Evolutionary conservation across 1,140 invertebrate species (phyloP), one percentile per base, ranked within the genome.

Genomic region (Hesperophylax magnus): DNA sequence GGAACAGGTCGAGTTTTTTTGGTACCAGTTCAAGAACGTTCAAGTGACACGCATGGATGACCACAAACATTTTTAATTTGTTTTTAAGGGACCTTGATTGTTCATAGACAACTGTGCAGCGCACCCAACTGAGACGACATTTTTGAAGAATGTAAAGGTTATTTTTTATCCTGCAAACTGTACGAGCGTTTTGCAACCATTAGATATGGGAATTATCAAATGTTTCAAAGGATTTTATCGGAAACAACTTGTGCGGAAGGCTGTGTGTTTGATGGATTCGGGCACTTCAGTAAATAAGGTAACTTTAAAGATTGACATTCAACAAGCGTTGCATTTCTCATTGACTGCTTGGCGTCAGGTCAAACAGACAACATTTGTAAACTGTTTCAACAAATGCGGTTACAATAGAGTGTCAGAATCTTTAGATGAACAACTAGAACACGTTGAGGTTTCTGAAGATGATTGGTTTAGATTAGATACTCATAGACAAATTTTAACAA

Each of bases 381-480:
- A 72, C 52, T 72, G 34, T 72, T 72, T 72, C 18, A 72, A 72
- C 31, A 72, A 72, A 20, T 72, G 31, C 39, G 52, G 69, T 14
- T 72, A 52, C 52, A 72, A 69, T 34, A 69, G 65, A 31, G 69
- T 72, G 18, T 52, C 69, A 52, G 69, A 39, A 72, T 20, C n/a
- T n/a, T n/a, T n/a, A n/a, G n/a, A n/a, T n/a, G n/a, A n/a, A n/a
- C 69, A 72, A 72, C 18, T 72, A 72, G 69, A 72, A 72, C 17
- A 72, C 11, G 53, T 52, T 53, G 53, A 72, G 69, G 69, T 52
- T 72, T 72, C 69, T 72, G 69, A 72, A 72, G 69, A 53, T 53
- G 69, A 53, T 72, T 72, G 69, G 69, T 39, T 72, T 34, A 53
- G 53, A 72, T 53, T 72, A 53, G 47, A 72, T 52, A 72, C 34